Evolutionary conservation across 2,113 vertebrate genomes (phyloP).

Genomic region (Accipiter cooperii): DNA sequence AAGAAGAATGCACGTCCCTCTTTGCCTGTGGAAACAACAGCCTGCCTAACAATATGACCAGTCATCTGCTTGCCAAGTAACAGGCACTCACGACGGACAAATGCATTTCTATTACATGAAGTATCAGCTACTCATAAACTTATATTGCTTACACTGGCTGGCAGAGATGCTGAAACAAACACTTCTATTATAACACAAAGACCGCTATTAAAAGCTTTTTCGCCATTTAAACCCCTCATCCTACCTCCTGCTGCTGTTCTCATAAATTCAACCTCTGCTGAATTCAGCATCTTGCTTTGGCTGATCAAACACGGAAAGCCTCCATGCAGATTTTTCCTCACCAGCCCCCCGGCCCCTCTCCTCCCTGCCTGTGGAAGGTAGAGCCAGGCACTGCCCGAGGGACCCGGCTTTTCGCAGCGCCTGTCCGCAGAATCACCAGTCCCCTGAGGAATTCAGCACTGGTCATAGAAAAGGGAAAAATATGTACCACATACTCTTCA

Average conservation of each 20-base stretch:
- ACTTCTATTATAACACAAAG: neutral
- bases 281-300: neutral
- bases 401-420: neutral
- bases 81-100: neutral
- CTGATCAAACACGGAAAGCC: neutral
- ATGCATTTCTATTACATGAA: neutral
- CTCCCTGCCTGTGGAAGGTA: neutral
- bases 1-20: neutral
- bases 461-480: constrained; percentile 55
- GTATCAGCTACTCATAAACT: neutral
- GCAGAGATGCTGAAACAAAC: neutral
- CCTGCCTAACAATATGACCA: neutral
- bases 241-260: neutral
- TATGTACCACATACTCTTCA: neutral
- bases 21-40: neutral
- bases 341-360: neutral
- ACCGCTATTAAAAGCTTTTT: neutral
- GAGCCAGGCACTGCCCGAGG: neutral
- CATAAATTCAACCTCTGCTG: neutral
- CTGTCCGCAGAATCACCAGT: neutral
- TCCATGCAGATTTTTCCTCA: fast-evolving
- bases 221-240: neutral
- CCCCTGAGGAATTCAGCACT: constrained; percentile 65
- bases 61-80: neutral
- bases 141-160: neutral